Evolutionary conservation across 2,113 vertebrate genomes (phyloP).

Genomic region (Centropristis striata): DNA sequence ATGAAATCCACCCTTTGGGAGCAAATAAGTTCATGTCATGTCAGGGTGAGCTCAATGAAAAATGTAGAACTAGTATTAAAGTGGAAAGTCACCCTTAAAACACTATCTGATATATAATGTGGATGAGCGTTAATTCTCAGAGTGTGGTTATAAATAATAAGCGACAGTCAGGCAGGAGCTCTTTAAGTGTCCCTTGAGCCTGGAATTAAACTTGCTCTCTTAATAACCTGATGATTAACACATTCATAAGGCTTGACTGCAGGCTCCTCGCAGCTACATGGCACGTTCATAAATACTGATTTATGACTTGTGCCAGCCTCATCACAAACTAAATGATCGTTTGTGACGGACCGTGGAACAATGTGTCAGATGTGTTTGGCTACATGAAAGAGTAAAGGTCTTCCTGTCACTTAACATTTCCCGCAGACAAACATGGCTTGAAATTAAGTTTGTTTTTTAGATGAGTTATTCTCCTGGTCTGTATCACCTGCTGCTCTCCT

Average conservation of each 20-base stretch:
- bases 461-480: neutral
- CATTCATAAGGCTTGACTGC: constrained; percentile 47
- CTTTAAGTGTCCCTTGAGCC: constrained; percentile 48
- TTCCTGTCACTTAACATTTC: constrained; percentile 39
- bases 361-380: constrained; percentile 52
- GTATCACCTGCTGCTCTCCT: constrained; percentile 7
- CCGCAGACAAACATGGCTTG: constrained; percentile 12
- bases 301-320: constrained; percentile 32
- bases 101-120: constrained; percentile 27
- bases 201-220: constrained; percentile 56
- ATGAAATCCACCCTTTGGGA: neutral
- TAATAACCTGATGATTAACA: constrained; percentile 68
- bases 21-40: constrained; percentile 3
- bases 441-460: constrained; percentile 16
- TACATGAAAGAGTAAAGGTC: constrained; percentile 57
- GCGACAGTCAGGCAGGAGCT: neutral
- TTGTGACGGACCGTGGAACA: constrained; percentile 52
- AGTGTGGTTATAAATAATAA: constrained; percentile 50
- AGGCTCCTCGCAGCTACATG: constrained; percentile 29
- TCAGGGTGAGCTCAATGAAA: constrained; percentile 29
- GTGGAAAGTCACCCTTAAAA: constrained; percentile 41
- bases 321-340: constrained; percentile 49
- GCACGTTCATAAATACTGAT: constrained; percentile 60
- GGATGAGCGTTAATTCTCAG: constrained; percentile 40
- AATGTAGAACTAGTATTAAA: constrained; percentile 20